Evolutionary conservation across 1,140 invertebrate species (phyloP).

Genomic region (Diachasma alloeum): DNA sequence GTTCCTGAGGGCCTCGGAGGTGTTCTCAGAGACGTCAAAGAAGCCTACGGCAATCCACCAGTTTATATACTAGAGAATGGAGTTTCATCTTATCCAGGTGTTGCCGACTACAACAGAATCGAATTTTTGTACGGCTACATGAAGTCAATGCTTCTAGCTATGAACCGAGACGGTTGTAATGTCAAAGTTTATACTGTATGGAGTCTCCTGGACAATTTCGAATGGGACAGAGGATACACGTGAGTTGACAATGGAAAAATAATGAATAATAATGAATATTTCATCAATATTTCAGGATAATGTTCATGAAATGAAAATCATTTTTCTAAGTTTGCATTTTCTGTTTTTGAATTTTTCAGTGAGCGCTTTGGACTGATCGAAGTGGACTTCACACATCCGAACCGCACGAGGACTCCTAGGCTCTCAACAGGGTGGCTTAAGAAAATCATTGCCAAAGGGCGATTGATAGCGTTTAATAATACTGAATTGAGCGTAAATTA

Average conservation of each 20-base stretch:
- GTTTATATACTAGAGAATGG: slow-evolving; percentile 83
- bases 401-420: slow-evolving; percentile 19
- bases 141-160: slow-evolving; percentile 6
- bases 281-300: no score
- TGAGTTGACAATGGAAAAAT: slow-evolving; percentile 54
- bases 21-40: slow-evolving; percentile 74
- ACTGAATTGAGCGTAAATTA: no score
- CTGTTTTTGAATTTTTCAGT: slow-evolving; percentile 49
- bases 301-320: background rate
- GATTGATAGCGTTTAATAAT: background rate
- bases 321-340: background rate
- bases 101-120: slow-evolving; percentile 63
- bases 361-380: slow-evolving; percentile 67
- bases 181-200: slow-evolving; percentile 75
- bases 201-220: slow-evolving; percentile 82
- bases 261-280: no score
- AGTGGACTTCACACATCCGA: slow-evolving; percentile 67
- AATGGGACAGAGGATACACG: slow-evolving; percentile 74
- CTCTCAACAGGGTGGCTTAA: background rate
- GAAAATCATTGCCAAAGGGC: background rate
- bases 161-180: slow-evolving; percentile 68
- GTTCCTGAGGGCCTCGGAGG: slow-evolving; percentile 75
- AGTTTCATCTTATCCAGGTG: slow-evolving; percentile 67
- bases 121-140: slow-evolving; percentile 59
- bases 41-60: slow-evolving; percentile 72